Evolutionary conservation across 2,888 invertebrate genomes (phyloP).

Genomic region (Leptopterna dolabrata): DNA sequence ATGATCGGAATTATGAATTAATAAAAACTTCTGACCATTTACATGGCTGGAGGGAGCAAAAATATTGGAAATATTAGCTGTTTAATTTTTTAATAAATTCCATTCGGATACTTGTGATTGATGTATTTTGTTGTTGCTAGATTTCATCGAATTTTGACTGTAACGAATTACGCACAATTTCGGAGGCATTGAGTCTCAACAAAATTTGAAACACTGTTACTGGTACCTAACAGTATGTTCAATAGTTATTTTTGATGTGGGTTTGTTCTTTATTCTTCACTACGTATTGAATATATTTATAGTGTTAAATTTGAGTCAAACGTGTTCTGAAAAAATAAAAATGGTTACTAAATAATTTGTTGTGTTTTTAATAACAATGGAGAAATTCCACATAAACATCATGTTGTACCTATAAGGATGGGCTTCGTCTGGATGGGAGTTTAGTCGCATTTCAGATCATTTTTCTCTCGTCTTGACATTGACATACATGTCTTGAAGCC

Average conservation of each 20-base stretch:
- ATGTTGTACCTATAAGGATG: too few relatives aligned
- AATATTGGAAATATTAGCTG: too few relatives aligned
- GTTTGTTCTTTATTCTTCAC: background rate
- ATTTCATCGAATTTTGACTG: too few relatives aligned
- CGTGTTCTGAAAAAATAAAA: background rate
- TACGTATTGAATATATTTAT: too few relatives aligned
- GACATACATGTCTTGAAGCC: too few relatives aligned
- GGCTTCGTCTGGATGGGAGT: too few relatives aligned
- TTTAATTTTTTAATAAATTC: background rate
- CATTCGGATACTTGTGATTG: background rate
- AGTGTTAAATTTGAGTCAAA: background rate
- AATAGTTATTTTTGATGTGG: background rate
- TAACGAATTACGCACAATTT: background rate
- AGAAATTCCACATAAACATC: too few relatives aligned
- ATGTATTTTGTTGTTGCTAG: too few relatives aligned
- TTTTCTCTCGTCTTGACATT: too few relatives aligned
- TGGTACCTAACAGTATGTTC: too few relatives aligned
- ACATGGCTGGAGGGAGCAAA: too few relatives aligned
- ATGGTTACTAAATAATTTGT: background rate
- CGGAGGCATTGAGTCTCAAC: background rate
- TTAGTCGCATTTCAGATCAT: too few relatives aligned
- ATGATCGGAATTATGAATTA: background rate
- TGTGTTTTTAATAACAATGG: background rate
- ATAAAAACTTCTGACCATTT: background rate
- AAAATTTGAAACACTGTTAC: background rate